Conservation (phyloP, 1,140 invertebrate genomes). For the Neodiprion fabricii region DNA sequence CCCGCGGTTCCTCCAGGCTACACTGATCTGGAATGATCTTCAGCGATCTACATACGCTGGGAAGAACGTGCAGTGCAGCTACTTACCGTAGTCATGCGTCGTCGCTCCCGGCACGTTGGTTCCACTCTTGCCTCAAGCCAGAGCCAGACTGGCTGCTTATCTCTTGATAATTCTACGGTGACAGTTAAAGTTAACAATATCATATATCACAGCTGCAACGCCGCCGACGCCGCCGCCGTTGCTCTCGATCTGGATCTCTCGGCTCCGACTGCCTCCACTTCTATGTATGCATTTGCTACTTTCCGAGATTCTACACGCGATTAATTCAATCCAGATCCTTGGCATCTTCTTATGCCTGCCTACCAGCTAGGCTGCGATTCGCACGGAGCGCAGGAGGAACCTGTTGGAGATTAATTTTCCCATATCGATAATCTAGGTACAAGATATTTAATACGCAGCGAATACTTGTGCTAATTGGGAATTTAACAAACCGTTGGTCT, state of each 20-base stretch:
- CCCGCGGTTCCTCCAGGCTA: not conserved
- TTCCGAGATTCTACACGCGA: not conserved
- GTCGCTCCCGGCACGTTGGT: not conserved
- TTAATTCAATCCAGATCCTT: not conserved
- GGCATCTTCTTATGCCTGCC: not conserved
- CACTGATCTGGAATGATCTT: not conserved
- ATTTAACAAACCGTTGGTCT: too few species aligned
- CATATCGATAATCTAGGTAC: too few species aligned
- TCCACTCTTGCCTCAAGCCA: not conserved
- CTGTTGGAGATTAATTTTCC: too few species aligned
- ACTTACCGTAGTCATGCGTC: not conserved
- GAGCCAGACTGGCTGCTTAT: not conserved
- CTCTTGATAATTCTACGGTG: not conserved
- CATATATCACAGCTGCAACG: not conserved
- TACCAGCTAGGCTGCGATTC: too few species aligned
- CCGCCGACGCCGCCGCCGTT: not conserved
- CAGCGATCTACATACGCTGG: slow-evolving; percentile 6
- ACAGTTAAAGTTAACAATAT: slow-evolving; percentile 6
- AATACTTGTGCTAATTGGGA: too few species aligned
- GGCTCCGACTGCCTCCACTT: too few species aligned
- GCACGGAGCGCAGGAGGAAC: too few species aligned
- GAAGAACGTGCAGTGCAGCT: not conserved
- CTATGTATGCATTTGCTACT: not conserved
- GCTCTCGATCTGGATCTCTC: too few species aligned
- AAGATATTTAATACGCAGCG: too few species aligned